Percentiles rank a stretch among this genome's conserved stretches.
Evolutionary conservation across 2,888 invertebrate species (phyloP).

Genomic region (Andrena flavipes): DNA sequence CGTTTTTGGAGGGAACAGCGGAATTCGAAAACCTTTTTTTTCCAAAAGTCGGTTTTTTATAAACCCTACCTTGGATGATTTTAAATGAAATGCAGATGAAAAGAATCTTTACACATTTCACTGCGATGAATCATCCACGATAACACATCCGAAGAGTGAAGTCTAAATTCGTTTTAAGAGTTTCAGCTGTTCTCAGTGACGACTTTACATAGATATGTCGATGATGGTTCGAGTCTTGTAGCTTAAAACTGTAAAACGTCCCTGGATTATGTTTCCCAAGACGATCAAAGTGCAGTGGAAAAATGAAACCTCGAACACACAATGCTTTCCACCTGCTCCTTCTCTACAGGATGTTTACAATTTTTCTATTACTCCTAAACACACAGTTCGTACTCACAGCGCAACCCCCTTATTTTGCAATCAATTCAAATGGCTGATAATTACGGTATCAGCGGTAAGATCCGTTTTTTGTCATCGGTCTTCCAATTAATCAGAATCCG

Average conservation of each 20-base stretch:
- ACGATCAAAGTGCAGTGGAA: neutral
- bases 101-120: too few species aligned
- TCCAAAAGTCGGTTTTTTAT: too few species aligned
- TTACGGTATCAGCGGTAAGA: slow-evolving; percentile 15
- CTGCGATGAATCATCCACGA: too few species aligned
- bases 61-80: too few species aligned
- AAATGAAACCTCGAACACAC: neutral
- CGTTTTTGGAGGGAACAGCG: too few species aligned
- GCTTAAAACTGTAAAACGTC: neutral
- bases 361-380: slow-evolving; percentile 28
- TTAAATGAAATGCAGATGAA: too few species aligned
- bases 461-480: neutral
- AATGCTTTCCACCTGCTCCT: neutral
- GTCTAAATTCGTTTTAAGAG: too few species aligned
- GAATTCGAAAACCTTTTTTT: too few species aligned
- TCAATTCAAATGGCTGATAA: slow-evolving; percentile 65
- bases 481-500: neutral
- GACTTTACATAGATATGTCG: too few species aligned
- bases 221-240: too few species aligned
- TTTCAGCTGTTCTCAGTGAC: too few species aligned
- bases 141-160: too few species aligned
- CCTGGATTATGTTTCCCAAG: neutral
- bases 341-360: slow-evolving; percentile 6
- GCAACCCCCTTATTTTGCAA: slow-evolving; percentile 42
- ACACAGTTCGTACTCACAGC: neutral